Conservation (phyloP, 2,888 invertebrate genomes). For the Siphlonurus alternatus region DNA sequence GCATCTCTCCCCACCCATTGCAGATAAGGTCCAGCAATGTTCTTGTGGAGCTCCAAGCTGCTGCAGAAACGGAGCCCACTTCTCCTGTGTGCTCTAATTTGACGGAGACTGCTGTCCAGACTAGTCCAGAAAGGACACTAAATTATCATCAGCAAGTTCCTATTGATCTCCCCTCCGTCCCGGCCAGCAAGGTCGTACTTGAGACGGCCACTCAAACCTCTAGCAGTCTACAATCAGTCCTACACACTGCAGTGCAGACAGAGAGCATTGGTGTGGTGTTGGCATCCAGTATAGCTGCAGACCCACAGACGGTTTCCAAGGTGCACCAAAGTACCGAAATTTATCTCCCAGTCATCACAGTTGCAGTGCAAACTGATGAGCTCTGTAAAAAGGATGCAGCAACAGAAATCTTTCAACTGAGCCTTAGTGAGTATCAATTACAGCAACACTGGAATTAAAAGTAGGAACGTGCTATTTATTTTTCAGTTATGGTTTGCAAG, state of each 20-base stretch:
- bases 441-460: no score
- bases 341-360: background rate
- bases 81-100: no score
- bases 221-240: background rate
- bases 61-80: no score
- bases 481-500: no score
- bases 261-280: background rate
- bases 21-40: background rate
- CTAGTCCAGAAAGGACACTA: no score
- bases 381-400: background rate
- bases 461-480: no score
- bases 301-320: no score
- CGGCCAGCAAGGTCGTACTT: no score
- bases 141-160: no score
- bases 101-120: background rate
- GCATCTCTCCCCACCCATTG: background rate
- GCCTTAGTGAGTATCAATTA: no score
- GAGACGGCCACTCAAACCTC: background rate
- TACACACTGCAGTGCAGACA: background rate
- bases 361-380: background rate
- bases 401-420: background rate
- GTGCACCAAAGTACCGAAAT: no score
- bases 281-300: background rate
- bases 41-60: background rate
- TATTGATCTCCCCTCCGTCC: no score